Percentiles rank a stretch among this genome's conserved stretches.
Evolutionary conservation across 2,888 invertebrate genomes (phyloP).

Genomic region (Tenthredo mesomela): DNA sequence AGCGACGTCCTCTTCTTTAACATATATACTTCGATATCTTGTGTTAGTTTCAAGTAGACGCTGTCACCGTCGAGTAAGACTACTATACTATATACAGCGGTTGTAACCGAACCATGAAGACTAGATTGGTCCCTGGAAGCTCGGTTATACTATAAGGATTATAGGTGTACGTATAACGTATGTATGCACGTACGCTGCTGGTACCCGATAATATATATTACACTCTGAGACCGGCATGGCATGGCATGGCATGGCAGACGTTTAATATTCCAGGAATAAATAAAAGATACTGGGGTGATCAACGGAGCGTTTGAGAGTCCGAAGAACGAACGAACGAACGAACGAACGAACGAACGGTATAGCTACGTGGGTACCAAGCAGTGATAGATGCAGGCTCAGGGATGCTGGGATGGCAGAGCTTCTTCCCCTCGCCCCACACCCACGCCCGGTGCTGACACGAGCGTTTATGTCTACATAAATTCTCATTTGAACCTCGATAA

Average conservation of each 20-base stretch:
- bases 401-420: slow-evolving; percentile 65
- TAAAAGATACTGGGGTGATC: slow-evolving; percentile 39
- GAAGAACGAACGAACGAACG: neutral
- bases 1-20: neutral
- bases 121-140: slow-evolving; percentile 21
- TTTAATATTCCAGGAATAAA: slow-evolving; percentile 48
- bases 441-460: slow-evolving; percentile 71
- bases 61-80: slow-evolving; percentile 23
- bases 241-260: neutral
- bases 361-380: slow-evolving; percentile 31
- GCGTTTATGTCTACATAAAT: slow-evolving; percentile 75
- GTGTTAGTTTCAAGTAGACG: slow-evolving; percentile 4
- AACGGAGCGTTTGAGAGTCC: slow-evolving; percentile 26
- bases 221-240: neutral
- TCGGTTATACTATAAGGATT: neutral
- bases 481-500: slow-evolving; percentile 75
- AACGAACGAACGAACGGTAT: neutral
- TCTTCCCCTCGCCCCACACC: slow-evolving; percentile 68
- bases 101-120: neutral
- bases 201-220: slow-evolving; percentile 29
- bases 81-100: slow-evolving; percentile 1
- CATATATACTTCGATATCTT: neutral
- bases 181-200: neutral
- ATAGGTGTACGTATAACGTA: neutral
- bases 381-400: slow-evolving; percentile 69